Base-by-base conservation (phyloP, 2,113 vertebrate species). In the Panthera uncia region DNA sequence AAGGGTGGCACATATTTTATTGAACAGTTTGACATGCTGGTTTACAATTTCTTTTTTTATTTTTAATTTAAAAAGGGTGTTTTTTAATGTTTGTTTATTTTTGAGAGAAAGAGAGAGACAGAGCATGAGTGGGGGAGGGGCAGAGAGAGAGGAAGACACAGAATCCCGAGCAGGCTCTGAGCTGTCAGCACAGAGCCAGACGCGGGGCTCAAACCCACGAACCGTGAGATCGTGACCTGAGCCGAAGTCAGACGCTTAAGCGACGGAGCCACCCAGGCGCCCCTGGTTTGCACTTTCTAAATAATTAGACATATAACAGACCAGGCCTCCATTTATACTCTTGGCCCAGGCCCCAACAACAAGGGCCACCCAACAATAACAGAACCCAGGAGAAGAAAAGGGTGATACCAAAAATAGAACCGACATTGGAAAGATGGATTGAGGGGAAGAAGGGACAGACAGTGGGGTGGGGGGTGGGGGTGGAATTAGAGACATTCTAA, bases 291-390 rank as follows among this genome's bases (percentile, higher is more conserved):
- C 38, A 74, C 61, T 71, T 87, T 91, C 74, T 73, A 93, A 90
- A 95, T 93, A 91, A 52, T 95, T 97, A 94, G 61, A 94, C 82
- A 71, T 23, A 7, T 4, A 91, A 27, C 81, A 91, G 41, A 69
- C 61, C 33, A 61, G n/a, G n/a, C 29, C 29, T 94, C 66, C 80
- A 25, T 80, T 71, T 81, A 16, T 87, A 66, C 45, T 94, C 9
- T 48, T 80, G 91, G 29, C 65, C 55, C 48, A 68, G 55, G 21
- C 11, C 74, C 65, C 66, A 68, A 65, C 29, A 19, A 80, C 65
- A 82, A 83, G 16, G 38, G 33, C 31, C 92, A 23, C 29, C 36
- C 31, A 61, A n/a, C 23, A 71, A 71, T 79, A 50, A 57, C 23
- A 82, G 52, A 92, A 79, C 29, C 14, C 16, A 15, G 52, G 68